Base-by-base conservation (phyloP, 2,888 invertebrate genomes). In the Hoplodrina blanda region DNA sequence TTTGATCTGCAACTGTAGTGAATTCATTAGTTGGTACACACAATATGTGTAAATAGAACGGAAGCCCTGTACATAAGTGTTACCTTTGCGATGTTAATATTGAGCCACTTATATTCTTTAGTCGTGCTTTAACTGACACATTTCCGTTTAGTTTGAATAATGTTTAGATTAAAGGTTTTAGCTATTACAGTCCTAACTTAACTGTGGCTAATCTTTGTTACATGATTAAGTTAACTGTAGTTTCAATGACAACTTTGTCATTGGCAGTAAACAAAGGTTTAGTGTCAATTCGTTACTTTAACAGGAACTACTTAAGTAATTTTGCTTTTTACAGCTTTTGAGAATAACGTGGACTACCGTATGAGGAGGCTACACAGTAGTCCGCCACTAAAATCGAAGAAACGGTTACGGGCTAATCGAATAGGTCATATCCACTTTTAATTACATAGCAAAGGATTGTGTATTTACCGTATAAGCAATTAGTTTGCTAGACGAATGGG, bases 21-120 rank as follows among this genome's bases (percentile, higher is more conserved):
- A 93, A 95, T 95, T 95, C 91, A 95, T 95, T 95, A 94, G 88
- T 86, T 69, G 83, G 85, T 82, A 83, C 81, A 71, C 85, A 90
- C 89, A 91, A 92, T 93, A 89, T 93, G 92, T 94, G 94, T 92
- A 94, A 94, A 92, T 93, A 89, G 95, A 95, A 94, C 95, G 95
- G 95, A 95, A 94, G 91, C 91, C 79, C 80, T 83, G 87, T 89
- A 91, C 90, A 91, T 91, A 91, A 91, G 88, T 89, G 88, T 90
- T 91, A 89, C 89, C 89, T 89, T 82, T 76, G 82, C 87, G 80
- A 85, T 85, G 86, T 87, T 88, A 74, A 85, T 83, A 81, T 33
- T 68, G 73, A 72, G 75, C 80, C 80, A 83, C 83, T 81, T 80
- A 78, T 78, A 78, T 79, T 82, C 81, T 73, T 71, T 68, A 54